Evolutionary conservation across 92 coral and sea anemone genomes (phyloP).

Genomic region (Palythoa caribaeorum): DNA sequence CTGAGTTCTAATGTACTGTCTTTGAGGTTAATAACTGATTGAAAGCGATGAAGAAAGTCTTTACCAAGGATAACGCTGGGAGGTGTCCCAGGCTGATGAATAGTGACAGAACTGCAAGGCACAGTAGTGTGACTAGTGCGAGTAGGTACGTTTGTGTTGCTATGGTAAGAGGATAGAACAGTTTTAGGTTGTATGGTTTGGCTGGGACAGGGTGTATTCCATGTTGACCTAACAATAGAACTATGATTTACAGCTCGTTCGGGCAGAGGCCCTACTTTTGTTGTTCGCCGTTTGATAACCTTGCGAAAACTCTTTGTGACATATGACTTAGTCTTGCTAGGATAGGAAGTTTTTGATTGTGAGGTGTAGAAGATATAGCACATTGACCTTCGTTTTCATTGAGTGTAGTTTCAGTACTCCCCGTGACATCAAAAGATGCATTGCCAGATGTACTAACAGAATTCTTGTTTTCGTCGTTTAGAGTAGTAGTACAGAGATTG

Average conservation of each 20-base stretch:
- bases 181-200: constrained; percentile 5
- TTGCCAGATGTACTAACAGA: background rate
- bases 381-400: constrained; percentile 4
- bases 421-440: constrained; percentile 22
- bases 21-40: constrained; percentile 36
- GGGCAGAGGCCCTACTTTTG: constrained; percentile 9
- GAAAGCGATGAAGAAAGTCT: constrained; percentile 48
- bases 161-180: constrained; percentile 1
- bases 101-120: constrained; percentile 5
- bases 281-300: constrained; percentile 21
- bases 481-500: constrained; percentile 16
- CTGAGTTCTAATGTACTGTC: constrained; percentile 7
- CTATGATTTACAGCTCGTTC: background rate
- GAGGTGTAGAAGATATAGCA: constrained; percentile 15
- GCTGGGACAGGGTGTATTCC: constrained; percentile 1
- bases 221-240: background rate
- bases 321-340: constrained; percentile 14
- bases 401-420: constrained; percentile 18
- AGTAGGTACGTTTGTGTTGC: background rate
- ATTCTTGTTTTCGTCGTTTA: constrained; percentile 17
- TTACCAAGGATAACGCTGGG: constrained; percentile 49
- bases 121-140: background rate
- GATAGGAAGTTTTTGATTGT: constrained; percentile 15
- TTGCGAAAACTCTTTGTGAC: constrained; percentile 21
- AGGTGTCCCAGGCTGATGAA: constrained; percentile 5